These are phyloP conservation scores for Athene noctua DNA, from an alignment of 2,113 vertebrate species.

Conservation along the genomic window DNA sequence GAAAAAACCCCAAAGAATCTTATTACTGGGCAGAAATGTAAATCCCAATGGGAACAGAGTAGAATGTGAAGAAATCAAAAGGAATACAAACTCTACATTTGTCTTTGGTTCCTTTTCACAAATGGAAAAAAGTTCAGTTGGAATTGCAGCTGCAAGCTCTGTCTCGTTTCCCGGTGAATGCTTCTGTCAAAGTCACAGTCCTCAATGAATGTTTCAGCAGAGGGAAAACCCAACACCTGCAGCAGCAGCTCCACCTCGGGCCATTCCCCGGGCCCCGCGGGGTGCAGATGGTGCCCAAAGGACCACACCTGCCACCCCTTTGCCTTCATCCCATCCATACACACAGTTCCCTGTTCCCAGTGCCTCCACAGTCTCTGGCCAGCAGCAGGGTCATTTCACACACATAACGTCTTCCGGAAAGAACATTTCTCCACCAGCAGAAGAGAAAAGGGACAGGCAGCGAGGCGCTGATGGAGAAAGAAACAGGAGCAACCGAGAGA, in stretches of 20 bases:
- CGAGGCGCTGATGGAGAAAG: no score
- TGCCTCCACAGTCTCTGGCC: background rate
- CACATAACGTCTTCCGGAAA: background rate
- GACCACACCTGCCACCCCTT: background rate
- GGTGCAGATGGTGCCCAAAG: background rate
- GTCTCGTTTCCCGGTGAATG: background rate
- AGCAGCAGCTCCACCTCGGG: background rate
- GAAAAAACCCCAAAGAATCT: no score
- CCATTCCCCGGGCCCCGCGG: accelerated
- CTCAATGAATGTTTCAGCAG: background rate
- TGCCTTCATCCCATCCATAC: background rate
- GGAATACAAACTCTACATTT: background rate
- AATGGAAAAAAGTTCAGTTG: background rate
- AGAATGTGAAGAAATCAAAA: background rate
- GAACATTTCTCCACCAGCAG: no score
- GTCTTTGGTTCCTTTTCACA: background rate
- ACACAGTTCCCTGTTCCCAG: background rate
- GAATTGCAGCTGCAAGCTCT: background rate
- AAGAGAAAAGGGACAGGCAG: no score
- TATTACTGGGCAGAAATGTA: background rate
- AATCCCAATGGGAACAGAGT: background rate
- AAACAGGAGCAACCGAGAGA: no score
- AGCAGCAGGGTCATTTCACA: background rate
- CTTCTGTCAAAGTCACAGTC: background rate
- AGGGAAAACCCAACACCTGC: background rate